Conservation (phyloP, 2,888 invertebrate genomes). For the Nephrotoma guestfalica region DNA sequence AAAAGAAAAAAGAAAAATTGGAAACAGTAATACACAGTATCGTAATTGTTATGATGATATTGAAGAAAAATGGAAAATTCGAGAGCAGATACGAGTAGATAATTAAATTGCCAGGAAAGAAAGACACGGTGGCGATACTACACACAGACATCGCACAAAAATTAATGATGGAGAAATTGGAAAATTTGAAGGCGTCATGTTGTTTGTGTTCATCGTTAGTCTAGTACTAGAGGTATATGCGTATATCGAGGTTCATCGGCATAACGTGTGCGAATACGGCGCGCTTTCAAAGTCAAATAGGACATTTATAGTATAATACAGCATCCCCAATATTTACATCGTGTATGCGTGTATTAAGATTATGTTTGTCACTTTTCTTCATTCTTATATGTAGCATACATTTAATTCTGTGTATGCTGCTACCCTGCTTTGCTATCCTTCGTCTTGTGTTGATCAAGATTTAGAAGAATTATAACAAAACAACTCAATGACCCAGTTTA, state of each 20-base stretch:
- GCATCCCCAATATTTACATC: too few relatives aligned
- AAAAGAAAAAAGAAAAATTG: too few relatives aligned
- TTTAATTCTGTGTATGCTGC: not conserved
- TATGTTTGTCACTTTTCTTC: too few relatives aligned
- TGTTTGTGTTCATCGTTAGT: not conserved
- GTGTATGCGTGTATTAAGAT: too few relatives aligned
- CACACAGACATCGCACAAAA: not conserved
- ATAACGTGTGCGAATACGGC: not conserved
- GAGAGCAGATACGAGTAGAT: not conserved
- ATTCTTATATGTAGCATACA: not conserved
- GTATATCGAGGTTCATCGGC: not conserved
- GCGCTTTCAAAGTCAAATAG: not conserved
- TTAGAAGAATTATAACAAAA: not conserved
- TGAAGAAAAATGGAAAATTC: not conserved
- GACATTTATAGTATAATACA: not conserved
- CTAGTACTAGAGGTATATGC: not conserved
- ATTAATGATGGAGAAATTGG: not conserved
- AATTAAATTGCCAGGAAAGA: not conserved
- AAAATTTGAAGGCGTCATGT: not conserved
- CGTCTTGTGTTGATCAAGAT: not conserved
- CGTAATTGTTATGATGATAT: not conserved
- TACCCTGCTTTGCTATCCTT: not conserved
- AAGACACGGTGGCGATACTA: not conserved
- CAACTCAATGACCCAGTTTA: not conserved
- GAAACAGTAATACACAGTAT: not conserved